Evolutionary conservation across 2,113 vertebrate species (phyloP).

Genomic region (Plectropomus leopardus): DNA sequence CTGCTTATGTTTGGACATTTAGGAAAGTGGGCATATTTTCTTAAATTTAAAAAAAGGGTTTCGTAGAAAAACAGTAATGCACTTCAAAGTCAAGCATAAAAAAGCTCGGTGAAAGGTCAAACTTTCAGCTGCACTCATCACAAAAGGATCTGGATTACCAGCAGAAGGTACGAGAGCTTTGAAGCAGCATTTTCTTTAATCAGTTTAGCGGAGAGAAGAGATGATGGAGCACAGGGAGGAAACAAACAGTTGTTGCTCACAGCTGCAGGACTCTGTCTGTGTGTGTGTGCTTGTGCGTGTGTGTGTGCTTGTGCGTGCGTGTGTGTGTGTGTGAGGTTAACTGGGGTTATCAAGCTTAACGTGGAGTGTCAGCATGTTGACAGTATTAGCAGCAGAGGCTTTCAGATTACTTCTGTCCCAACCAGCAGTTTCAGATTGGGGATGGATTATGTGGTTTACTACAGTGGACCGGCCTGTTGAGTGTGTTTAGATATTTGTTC

Average conservation of each 20-base stretch:
- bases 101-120: neutral
- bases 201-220: neutral
- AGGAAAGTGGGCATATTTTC: too few relatives aligned
- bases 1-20: too few relatives aligned
- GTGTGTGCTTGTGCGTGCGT: neutral
- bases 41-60: too few relatives aligned
- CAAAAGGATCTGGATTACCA: neutral
- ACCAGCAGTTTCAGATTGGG: constrained; percentile 40
- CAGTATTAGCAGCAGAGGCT: constrained; percentile 48
- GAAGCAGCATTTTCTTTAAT: neutral
- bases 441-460: constrained; percentile 36
- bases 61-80: too few relatives aligned
- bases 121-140: neutral
- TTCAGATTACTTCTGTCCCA: constrained; percentile 53
- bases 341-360: constrained; percentile 39
- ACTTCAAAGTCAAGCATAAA: too few relatives aligned
- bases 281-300: neutral
- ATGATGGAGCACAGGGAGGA: neutral
- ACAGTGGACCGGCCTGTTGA: neutral
- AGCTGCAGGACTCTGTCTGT: neutral
- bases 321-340: constrained; percentile 27
- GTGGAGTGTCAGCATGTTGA: constrained; percentile 41
- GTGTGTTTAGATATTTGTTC: neutral
- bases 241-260: neutral
- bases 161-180: neutral